Percentiles rank a stretch among this genome's conserved stretches.
Evolutionary conservation across 1,140 invertebrate species (phyloP).

Genomic region (Eulimnadia texana): DNA sequence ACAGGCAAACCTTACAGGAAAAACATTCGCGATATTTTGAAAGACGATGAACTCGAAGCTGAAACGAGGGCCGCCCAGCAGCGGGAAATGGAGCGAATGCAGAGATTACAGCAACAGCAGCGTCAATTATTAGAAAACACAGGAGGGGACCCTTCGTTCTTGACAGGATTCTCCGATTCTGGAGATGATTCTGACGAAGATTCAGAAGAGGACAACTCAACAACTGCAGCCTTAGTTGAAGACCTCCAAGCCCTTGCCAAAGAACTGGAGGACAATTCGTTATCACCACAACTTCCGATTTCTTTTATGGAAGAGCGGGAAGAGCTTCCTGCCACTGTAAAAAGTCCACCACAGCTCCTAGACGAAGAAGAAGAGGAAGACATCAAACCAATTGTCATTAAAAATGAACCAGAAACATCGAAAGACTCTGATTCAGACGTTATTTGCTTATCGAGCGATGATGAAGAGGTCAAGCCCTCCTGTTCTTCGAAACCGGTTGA

Average conservation of each 20-base stretch:
- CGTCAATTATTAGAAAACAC: constrained; percentile 13
- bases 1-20: constrained; percentile 41
- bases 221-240: constrained; percentile 5
- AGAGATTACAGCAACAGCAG: constrained; percentile 26
- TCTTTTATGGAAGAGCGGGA: not conserved
- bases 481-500: constrained; percentile 25
- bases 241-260: constrained; percentile 9
- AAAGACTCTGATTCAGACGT: constrained; percentile 17
- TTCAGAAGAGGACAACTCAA: constrained; percentile 55
- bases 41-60: constrained; percentile 78
- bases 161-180: too few species aligned
- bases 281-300: not conserved
- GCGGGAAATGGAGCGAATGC: constrained; percentile 69
- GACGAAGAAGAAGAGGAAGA: not conserved
- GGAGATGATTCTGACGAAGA: too few species aligned
- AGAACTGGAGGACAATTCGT: constrained; percentile 5
- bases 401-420: constrained; percentile 7
- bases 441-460: constrained; percentile 20
- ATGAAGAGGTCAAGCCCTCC: constrained; percentile 19
- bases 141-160: too few species aligned
- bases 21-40: constrained; percentile 82
- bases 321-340: not conserved
- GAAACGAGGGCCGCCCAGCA: constrained; percentile 80
- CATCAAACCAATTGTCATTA: not conserved
- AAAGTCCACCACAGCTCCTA: not conserved